These are phyloP conservation scores for Apodemia hepburni DNA, from an alignment of 2,888 invertebrate species.

Conservation along the genomic window DNA sequence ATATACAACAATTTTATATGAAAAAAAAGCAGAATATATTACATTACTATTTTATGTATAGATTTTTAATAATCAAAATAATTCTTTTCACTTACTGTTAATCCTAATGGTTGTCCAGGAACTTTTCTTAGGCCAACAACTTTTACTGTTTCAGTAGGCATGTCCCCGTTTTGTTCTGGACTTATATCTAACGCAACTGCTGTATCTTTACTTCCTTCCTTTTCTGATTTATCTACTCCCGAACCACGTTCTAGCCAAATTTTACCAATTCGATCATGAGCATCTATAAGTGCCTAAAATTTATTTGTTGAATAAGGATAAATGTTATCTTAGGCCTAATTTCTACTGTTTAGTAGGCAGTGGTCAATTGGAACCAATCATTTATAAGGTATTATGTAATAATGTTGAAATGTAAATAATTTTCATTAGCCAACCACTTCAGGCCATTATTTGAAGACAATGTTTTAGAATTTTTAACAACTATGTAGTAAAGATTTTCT, in stretches of 20 bases:
- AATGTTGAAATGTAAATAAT: not conserved
- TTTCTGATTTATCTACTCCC: conserved; percentile 62
- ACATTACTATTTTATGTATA: too few species aligned
- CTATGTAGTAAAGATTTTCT: too few species aligned
- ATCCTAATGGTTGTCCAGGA: conserved; percentile 92
- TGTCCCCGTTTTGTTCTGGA: conserved; percentile 77
- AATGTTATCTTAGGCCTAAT: not conserved
- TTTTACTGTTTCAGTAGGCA: conserved; percentile 90
- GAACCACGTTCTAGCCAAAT: conserved; percentile 77
- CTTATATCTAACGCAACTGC: conserved; percentile 42
- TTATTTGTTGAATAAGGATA: conserved; percentile 4
- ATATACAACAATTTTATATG: too few species aligned
- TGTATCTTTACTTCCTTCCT: conserved; percentile 52
- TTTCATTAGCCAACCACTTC: not conserved
- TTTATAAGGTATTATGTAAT: too few species aligned
- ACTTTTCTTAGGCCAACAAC: conserved; percentile 93
- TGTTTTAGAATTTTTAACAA: too few species aligned
- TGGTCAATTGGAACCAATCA: too few species aligned
- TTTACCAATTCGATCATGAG: conserved; percentile 93
- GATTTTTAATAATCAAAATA: not conserved
- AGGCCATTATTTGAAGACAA: not conserved
- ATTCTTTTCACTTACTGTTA: conserved; percentile 76
- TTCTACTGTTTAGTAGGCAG: not conserved
- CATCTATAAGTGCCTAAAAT: conserved; percentile 87
- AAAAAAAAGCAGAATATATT: not conserved